Evolutionary conservation across 2,888 invertebrate species (phyloP), one percentile per base, ranked within the genome.

Genomic region (Lasioglossum pauxillum): DNA sequence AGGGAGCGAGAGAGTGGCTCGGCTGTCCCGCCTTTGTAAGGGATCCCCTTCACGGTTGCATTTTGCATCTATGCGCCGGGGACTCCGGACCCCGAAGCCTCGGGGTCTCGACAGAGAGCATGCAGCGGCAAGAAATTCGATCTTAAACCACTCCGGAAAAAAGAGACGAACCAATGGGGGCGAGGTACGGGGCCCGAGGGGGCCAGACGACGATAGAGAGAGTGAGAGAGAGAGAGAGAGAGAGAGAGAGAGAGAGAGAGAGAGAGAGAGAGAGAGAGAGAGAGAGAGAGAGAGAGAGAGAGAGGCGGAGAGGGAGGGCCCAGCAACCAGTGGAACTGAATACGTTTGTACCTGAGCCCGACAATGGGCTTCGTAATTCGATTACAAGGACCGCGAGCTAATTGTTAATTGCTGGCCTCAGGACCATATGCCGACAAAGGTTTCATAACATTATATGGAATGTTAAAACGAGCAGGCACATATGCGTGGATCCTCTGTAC

Each of bases 331-430:
- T 90, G 94, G 93, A 95, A 95, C 88, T 94, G 92, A 95, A 95
- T 95, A 95, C 94, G 94, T 94, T 93, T 95, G 95, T 95, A 94
- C 95, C 94, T 93, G 94, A 90, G 88, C 92, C 95, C 95, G 95
- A 95, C 95, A 95, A 95, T 94, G 89, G 92, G 84, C 92, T 88
- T 83, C 93, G 95, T 95, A 95, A 95, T 95, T 95, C 94, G 95
- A 95, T 95, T 95, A 95, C 95, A 95, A 95, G 95, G 93, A 94
- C 95, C 95, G 95, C 95, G 95, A 92, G 95, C 94, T 95, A 95
- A 95, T 95, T 95, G 95, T 95, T 95, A 95, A 95, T 95, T 95
- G 94, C 94, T 93, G 93, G 92, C 92, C 92, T 92, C 90, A 88
- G 91, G 89, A 89, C 89, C 88, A 84, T 88, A 80, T 85, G 92